Percentiles rank a stretch among this genome's conserved stretches.
These are phyloP conservation scores for Euborellia annulipes DNA, from an alignment of 1,140 invertebrate species.

Conservation along the genomic window DNA sequence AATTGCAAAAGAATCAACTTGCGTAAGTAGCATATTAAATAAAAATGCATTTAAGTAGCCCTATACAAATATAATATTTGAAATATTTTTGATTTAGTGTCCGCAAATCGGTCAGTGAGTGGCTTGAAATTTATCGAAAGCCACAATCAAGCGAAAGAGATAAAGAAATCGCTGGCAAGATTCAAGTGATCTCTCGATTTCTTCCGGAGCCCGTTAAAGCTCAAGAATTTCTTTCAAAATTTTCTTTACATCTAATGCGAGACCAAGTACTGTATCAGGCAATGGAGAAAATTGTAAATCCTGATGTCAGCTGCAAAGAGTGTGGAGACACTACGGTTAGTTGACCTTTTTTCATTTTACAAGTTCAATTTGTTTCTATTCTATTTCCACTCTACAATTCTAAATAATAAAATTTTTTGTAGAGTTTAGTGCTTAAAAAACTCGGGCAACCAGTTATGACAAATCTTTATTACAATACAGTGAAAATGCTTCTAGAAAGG, in stretches of 20 bases:
- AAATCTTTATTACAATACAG: constrained; percentile 87
- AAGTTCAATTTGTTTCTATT: no score
- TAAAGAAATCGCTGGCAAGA: constrained; percentile 43
- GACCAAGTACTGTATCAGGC: constrained; percentile 61
- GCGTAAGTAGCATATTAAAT: constrained; percentile 31
- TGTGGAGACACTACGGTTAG: constrained; percentile 61
- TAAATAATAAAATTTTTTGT: no score
- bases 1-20: constrained; percentile 84
- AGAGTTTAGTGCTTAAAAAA: constrained; percentile 74
- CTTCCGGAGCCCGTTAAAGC: constrained; percentile 88
- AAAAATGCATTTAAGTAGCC: neutral
- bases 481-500: constrained; percentile 85
- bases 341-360: no score
- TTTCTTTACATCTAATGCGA: constrained; percentile 63
- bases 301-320: constrained; percentile 77
- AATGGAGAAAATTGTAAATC: constrained; percentile 72
- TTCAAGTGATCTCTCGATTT: constrained; percentile 45
- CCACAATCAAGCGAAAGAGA: constrained; percentile 39
- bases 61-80: no score
- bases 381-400: no score
- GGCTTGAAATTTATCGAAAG: constrained; percentile 64
- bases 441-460: constrained; percentile 85
- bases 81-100: constrained; percentile 34
- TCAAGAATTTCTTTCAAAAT: constrained; percentile 79
- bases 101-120: constrained; percentile 65